These are phyloP conservation scores for Zoroaster sp. DNA, from an alignment of 53 echinoderm and acorn worm genomes.

Conservation along the genomic window DNA sequence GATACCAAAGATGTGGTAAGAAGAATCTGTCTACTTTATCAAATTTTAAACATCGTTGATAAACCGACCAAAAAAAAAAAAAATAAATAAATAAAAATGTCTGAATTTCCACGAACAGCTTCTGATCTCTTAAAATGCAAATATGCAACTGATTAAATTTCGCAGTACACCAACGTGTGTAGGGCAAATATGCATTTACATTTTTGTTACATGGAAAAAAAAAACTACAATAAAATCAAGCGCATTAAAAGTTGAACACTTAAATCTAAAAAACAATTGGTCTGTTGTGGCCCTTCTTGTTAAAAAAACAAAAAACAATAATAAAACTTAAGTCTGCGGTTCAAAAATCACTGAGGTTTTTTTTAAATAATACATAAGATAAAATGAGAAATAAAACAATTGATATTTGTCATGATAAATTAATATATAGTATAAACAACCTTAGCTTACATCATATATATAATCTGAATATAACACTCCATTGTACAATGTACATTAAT, in stretches of 20 bases:
- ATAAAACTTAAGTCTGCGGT: conserved; percentile 4
- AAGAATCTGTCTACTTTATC: too few relatives aligned
- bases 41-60: too few relatives aligned
- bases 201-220: not conserved
- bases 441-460: conserved; percentile 47
- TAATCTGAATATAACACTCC: conserved; percentile 44
- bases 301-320: not conserved
- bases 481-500: conserved; percentile 44
- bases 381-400: conserved; percentile 31
- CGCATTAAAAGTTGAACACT: not conserved
- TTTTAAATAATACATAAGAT: conserved; percentile 17
- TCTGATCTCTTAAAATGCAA: not conserved
- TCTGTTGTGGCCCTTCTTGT: not conserved
- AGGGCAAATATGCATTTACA: too few relatives aligned
- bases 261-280: not conserved
- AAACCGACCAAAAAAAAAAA: too few relatives aligned
- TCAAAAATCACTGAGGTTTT: conserved; percentile 11
- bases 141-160: too few relatives aligned
- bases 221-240: not conserved
- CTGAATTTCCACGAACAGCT: not conserved
- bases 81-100: too few relatives aligned
- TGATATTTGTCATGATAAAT: conserved; percentile 33
- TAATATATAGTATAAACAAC: conserved; percentile 56
- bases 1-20: too few relatives aligned
- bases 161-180: too few relatives aligned